Percentiles rank a stretch among this genome's conserved stretches.
Evolutionary conservation across 2,113 vertebrate genomes (phyloP).

Genomic region (Nannospalax galili): DNA sequence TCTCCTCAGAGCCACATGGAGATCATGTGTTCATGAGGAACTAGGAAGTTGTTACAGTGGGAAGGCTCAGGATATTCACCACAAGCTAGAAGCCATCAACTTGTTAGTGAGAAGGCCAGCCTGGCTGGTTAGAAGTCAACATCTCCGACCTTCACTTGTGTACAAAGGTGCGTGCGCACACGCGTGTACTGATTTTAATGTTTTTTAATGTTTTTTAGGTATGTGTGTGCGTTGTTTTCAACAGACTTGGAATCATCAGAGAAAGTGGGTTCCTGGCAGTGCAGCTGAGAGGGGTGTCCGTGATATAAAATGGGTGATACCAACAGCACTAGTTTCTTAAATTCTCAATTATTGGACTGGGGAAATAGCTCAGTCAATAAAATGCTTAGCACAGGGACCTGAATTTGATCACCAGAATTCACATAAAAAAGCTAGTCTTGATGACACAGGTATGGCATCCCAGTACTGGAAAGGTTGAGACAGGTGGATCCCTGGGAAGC

Average conservation of each 20-base stretch:
- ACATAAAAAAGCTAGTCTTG: background rate
- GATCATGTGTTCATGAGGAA: background rate
- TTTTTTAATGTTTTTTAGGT: background rate
- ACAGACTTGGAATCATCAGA: background rate
- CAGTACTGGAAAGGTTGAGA: background rate
- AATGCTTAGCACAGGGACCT: background rate
- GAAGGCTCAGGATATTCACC: background rate
- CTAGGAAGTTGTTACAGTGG: background rate
- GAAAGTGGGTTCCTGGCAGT: background rate
- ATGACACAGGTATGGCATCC: background rate
- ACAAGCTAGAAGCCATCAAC: background rate
- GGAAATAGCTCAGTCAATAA: background rate
- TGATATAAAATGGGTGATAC: constrained; percentile 29
- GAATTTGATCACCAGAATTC: background rate
- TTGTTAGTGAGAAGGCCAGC: background rate
- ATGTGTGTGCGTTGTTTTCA: background rate
- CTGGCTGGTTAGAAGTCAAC: background rate
- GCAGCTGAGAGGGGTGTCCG: background rate
- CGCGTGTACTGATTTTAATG: background rate
- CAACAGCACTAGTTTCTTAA: background rate
- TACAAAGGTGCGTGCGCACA: background rate
- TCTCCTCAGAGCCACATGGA: background rate
- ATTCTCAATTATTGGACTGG: background rate
- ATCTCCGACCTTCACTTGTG: background rate
- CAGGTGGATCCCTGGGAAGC: background rate